Conservation (phyloP, 2,113 vertebrate genomes). For the Amphiprion percula region DNA sequence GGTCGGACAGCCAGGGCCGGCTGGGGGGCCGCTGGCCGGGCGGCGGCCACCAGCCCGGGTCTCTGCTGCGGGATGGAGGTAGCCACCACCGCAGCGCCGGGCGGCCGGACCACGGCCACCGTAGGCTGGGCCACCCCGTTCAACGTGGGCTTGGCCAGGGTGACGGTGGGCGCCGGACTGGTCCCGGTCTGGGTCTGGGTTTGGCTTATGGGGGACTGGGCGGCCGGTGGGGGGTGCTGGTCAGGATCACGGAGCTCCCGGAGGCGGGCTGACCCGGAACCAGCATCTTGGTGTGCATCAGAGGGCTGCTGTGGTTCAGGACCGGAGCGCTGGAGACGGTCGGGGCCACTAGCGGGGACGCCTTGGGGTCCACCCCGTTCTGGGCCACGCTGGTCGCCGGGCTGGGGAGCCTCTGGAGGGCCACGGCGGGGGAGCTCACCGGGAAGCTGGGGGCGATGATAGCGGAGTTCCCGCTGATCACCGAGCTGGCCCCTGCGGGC, state of each 20-base stretch:
- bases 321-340: slow-evolving; percentile 65
- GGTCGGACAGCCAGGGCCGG: slow-evolving; percentile 87
- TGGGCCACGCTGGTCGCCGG: slow-evolving; percentile 79
- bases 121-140: slow-evolving; percentile 79
- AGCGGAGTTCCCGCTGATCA: slow-evolving; percentile 51
- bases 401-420: slow-evolving; percentile 77
- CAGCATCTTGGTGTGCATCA: slow-evolving; percentile 80
- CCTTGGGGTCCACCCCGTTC: slow-evolving; percentile 82
- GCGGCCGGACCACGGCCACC: slow-evolving; percentile 74
- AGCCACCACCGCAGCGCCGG: slow-evolving; percentile 51
- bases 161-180: slow-evolving; percentile 9
- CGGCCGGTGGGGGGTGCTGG: slow-evolving; percentile 43
- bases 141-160: slow-evolving; percentile 75
- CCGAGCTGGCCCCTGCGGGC: slow-evolving; percentile 34
- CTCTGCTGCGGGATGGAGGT: slow-evolving; percentile 82
- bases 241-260: slow-evolving; percentile 64
- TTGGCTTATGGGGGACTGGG: slow-evolving; percentile 61
- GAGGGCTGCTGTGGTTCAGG: slow-evolving; percentile 77
- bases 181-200: slow-evolving; percentile 60
- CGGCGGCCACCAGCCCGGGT: slow-evolving; percentile 73
- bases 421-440: slow-evolving; percentile 63
- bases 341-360: slow-evolving; percentile 48
- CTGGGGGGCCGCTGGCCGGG: slow-evolving; percentile 83
- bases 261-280: slow-evolving; percentile 69
- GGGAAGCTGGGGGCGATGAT: slow-evolving; percentile 59